Base-by-base conservation (phyloP, 2,797 vertebrate species). In the Rhinogobio ventralis region DNA sequence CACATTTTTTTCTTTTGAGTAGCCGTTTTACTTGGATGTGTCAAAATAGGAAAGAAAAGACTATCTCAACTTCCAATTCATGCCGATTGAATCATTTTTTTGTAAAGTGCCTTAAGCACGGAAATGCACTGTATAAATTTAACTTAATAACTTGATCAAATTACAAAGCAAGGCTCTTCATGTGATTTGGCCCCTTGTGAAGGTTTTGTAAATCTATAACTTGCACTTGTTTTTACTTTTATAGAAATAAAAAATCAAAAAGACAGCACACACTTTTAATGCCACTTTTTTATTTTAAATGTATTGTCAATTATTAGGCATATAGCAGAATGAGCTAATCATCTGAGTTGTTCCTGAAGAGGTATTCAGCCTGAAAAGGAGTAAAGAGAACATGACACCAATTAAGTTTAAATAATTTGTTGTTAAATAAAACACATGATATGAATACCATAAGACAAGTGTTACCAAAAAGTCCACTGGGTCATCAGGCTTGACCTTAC, bases 381-480 rank as follows among this genome's bases (percentile, higher is more conserved):
- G 88, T 85, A 90, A 82, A 80, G 19, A 71, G 3, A 36, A n/a
- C 7, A 39, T 57, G 33, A 71, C 17, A 46, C 2, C 11, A 7
- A 7, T 25, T 78, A 4, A 84, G 14, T 5, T 2, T 7, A 13
- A 42, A 74, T 19, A 13, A 20, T 30, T 10, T n/a, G 15, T 67
- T 4, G 3, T 45, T 60, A 72, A 57, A 46, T 10, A 19, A 1
- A 66, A 39, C 19, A 74, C 10, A 67, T 10, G 28, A 53, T 36
- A 68, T 36, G 45, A 82, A 25, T 39, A 46, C 49, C 11, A 45
- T 9, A 28, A 74, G 8, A 49, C 1, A 42, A 57, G 36, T n/a
- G 19, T 93, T 93, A 99, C 98, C 97, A 99, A 85, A 91, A 97
- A 99, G 89, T 98, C 95, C 0, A 98, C 93, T 0, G 98, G 98